Evolutionary conservation across 2,113 vertebrate genomes (phyloP).

Genomic region (Strix aluco): DNA sequence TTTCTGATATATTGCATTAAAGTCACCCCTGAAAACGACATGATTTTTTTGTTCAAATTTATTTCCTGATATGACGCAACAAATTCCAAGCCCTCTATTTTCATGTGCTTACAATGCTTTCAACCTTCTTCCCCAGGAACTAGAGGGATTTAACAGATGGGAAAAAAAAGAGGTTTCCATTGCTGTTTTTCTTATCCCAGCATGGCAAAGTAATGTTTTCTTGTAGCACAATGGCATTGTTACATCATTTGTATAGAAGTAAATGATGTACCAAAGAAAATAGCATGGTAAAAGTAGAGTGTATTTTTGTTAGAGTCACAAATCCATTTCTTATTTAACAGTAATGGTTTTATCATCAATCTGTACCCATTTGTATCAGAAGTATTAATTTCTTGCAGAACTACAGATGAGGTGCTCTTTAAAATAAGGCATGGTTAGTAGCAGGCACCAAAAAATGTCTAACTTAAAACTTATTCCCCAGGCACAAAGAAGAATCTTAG

Average conservation of each 20-base stretch:
- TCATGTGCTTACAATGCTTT: neutral
- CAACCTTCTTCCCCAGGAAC: neutral
- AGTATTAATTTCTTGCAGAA: neutral
- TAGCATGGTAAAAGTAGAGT: neutral
- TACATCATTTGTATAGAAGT: neutral
- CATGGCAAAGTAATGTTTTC: neutral
- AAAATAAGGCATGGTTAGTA: neutral
- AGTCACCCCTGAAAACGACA: neutral
- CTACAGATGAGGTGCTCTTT: neutral
- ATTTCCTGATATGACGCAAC: neutral
- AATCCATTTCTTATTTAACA: constrained; percentile 34
- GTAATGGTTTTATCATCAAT: neutral
- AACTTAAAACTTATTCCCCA: neutral
- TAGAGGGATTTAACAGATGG: neutral
- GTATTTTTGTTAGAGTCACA: neutral
- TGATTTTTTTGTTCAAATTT: neutral
- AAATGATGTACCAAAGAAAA: neutral
- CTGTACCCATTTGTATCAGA: neutral
- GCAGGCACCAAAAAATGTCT: neutral
- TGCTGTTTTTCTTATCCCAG: neutral
- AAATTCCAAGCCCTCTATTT: neutral
- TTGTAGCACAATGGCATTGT: neutral
- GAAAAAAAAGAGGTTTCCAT: neutral
- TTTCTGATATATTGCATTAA: neutral
- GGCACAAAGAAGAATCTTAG: neutral